Evolutionary conservation across 2,888 invertebrate species (phyloP).

Genomic region (Endomychus coccineus): DNA sequence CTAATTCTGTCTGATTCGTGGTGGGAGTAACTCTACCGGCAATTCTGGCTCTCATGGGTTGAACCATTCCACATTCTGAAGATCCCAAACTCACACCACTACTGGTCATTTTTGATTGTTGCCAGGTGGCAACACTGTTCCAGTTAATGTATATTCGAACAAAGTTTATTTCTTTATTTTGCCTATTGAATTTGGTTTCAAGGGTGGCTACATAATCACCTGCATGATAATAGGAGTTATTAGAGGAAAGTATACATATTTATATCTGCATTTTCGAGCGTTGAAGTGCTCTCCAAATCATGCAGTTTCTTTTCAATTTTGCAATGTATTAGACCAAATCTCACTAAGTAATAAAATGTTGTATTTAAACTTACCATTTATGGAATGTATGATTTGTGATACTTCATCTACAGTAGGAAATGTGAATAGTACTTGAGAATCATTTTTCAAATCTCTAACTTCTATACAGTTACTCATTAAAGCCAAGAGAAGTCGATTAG

Average conservation of each 20-base stretch:
- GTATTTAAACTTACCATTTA: constrained; percentile 50
- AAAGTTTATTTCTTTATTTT: constrained; percentile 47
- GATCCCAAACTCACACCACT: constrained; percentile 40
- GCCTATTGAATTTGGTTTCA: constrained; percentile 51
- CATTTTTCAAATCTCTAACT: constrained; percentile 49
- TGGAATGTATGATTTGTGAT: constrained; percentile 57
- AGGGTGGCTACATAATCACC: constrained; percentile 60
- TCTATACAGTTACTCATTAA: constrained; percentile 54
- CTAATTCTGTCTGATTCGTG: constrained; percentile 53
- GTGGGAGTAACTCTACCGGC: constrained; percentile 70
- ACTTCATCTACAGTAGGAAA: constrained; percentile 70
- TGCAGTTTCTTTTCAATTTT: background rate
- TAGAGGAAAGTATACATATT: background rate
- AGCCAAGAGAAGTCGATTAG: constrained; percentile 53
- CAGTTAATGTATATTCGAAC: constrained; percentile 71
- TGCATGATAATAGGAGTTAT: constrained; percentile 32
- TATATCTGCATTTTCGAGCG: background rate
- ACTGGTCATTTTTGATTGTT: constrained; percentile 44
- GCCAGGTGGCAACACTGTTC: constrained; percentile 49
- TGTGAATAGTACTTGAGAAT: constrained; percentile 48
- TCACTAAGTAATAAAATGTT: too few species aligned
- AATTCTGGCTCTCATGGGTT: constrained; percentile 60
- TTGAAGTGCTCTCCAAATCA: background rate
- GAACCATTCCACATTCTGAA: constrained; percentile 44
- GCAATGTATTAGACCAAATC: too few species aligned